Conservation (phyloP, 2,797 vertebrate genomes). For the Nasua narica region DNA sequence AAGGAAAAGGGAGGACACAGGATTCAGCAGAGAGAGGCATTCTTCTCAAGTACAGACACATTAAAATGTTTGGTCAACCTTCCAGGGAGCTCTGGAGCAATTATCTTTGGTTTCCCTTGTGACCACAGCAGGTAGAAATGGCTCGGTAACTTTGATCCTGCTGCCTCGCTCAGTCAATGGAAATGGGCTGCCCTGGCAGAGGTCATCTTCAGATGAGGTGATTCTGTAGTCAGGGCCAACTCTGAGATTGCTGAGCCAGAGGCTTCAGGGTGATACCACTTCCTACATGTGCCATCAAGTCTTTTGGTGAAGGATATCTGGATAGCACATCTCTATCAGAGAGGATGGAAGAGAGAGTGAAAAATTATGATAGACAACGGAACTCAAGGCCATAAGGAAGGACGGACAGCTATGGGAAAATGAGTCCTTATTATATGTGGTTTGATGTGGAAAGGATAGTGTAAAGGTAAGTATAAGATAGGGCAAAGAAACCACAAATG, state of each 20-base stretch:
- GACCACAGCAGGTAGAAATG: neutral
- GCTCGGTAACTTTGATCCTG: neutral
- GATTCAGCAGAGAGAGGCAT: neutral
- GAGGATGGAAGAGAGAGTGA: neutral
- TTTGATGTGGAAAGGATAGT: neutral
- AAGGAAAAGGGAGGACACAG: neutral
- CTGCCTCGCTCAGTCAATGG: neutral
- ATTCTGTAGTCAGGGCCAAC: neutral
- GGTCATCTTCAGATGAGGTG: neutral
- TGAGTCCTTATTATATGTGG: neutral
- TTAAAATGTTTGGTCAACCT: neutral
- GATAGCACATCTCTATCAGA: neutral
- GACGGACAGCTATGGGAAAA: neutral
- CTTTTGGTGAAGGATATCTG: neutral
- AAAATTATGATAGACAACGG: neutral
- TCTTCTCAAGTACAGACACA: neutral
- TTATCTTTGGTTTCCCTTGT: accelerated
- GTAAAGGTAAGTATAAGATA: neutral
- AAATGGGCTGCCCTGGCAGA: neutral
- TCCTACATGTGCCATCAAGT: neutral
- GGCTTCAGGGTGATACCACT: neutral
- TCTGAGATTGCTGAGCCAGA: neutral
- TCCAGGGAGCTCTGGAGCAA: neutral
- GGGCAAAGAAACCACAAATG: neutral
- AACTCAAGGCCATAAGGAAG: neutral